Conservation (phyloP, 2,797 vertebrate genomes). For the Mergus octosetaceus region DNA sequence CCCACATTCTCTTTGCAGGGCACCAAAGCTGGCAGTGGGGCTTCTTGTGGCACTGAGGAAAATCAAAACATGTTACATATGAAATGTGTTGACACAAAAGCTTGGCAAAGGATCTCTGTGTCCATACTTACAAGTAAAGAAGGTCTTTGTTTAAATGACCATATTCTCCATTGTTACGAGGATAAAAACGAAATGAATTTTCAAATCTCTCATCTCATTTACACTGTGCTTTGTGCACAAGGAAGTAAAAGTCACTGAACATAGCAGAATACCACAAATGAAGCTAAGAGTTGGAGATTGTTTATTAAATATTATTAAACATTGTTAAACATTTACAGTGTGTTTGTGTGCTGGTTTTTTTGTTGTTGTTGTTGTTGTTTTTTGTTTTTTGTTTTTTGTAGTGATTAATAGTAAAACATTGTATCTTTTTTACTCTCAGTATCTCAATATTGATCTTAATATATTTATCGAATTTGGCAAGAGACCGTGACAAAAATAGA, state of each 20-base stretch:
- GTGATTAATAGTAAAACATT: not conserved
- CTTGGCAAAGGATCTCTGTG: not conserved
- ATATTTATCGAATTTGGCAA: not conserved
- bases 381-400: too few relatives aligned
- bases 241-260: not conserved
- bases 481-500: not conserved
- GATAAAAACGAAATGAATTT: not conserved
- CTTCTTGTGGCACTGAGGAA: rapidly evolving
- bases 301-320: too few relatives aligned
- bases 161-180: not conserved
- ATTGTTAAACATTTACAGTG: not conserved
- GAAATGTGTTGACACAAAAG: not conserved
- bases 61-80: not conserved
- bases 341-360: too few relatives aligned
- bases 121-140: not conserved
- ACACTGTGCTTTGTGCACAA: not conserved
- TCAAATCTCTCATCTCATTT: not conserved
- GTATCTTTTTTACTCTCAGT: not conserved
- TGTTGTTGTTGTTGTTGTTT: not conserved
- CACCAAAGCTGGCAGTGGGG: not conserved
- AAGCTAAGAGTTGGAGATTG: not conserved
- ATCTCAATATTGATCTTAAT: too few relatives aligned
- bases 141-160: not conserved
- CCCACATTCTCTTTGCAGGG: not conserved
- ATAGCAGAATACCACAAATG: not conserved